Evolutionary conservation across 2,113 vertebrate genomes (phyloP).

Genomic region (zebrafish (Danio rerio)): DNA sequence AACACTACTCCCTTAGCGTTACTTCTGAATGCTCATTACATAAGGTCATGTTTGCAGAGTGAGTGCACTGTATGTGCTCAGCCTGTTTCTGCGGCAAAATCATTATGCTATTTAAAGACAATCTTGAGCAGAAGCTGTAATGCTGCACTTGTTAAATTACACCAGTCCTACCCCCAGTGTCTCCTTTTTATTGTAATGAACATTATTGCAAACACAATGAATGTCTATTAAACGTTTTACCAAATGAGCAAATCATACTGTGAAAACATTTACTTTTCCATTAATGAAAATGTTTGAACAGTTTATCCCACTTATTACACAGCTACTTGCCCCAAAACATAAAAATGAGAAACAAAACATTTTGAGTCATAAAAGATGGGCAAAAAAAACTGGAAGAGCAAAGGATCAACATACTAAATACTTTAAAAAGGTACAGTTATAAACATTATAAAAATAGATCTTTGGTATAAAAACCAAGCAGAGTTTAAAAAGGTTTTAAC

Average conservation of each 20-base stretch:
- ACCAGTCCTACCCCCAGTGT: neutral
- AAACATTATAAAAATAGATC: too few species aligned
- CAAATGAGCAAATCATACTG: neutral
- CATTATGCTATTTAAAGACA: slow-evolving; percentile 32
- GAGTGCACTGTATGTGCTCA: neutral
- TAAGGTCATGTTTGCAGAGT: slow-evolving; percentile 31
- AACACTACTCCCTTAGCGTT: too few species aligned
- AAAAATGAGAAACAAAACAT: too few species aligned
- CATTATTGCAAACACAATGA: neutral
- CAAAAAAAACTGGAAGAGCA: too few species aligned
- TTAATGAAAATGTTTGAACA: neutral
- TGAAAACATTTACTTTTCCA: neutral
- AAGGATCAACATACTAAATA: too few species aligned
- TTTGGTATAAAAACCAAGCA: too few species aligned
- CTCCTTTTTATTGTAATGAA: neutral
- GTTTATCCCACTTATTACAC: too few species aligned
- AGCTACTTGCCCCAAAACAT: too few species aligned
- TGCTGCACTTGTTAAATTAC: neutral
- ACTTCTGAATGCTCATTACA: slow-evolving; percentile 17
- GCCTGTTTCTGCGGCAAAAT: slow-evolving; percentile 34
- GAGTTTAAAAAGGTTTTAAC: too few species aligned
- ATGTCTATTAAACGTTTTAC: neutral
- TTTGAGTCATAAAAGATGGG: too few species aligned
- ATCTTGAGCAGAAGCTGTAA: neutral
- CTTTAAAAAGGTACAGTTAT: too few species aligned